Percentiles rank a stretch among this genome's conserved stretches.
Conservation (phyloP, 2,797 vertebrate genomes). For the Malacoctenus gilli region DNA sequence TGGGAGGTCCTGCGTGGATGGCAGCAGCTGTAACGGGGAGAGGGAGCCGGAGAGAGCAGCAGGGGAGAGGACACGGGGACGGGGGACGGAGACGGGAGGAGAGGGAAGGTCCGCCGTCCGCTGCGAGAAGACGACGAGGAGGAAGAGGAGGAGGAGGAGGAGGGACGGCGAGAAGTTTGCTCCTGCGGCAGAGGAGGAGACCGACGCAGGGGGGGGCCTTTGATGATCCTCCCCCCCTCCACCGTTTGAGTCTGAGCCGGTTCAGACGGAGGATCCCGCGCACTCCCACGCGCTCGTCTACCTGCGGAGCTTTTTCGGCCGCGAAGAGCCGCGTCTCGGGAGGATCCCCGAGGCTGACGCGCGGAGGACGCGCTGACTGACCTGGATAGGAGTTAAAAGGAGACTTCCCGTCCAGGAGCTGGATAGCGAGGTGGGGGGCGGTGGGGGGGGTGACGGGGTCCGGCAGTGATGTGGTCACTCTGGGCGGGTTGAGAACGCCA, state of each 20-base stretch:
- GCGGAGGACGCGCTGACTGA: conserved; percentile 71
- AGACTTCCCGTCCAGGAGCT: no score
- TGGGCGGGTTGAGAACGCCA: conserved; percentile 62
- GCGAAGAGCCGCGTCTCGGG: conserved; percentile 50
- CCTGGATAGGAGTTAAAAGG: conserved; percentile 74
- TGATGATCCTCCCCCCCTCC: conserved; percentile 24
- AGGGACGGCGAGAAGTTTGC: conserved; percentile 60
- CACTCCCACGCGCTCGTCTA: conserved; percentile 43
- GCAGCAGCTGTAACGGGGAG: conserved; percentile 63
- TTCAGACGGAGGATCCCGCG: conserved; percentile 21
- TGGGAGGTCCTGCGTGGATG: conserved; percentile 80
- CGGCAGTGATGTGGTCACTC: conserved; percentile 62
- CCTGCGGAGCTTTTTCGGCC: conserved; percentile 53
- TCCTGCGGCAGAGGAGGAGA: conserved; percentile 39
- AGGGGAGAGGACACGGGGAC: conserved; percentile 45
- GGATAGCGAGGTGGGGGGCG: no score
- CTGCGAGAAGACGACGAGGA: conserved; percentile 23
- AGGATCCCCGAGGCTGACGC: conserved; percentile 66
- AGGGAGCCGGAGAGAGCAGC: conserved; percentile 41
- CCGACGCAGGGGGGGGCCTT: conserved; percentile 30
- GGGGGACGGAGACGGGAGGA: conserved; percentile 45
- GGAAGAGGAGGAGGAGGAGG: conserved; percentile 8
- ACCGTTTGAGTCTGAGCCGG: conserved; percentile 19
- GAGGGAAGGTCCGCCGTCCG: conserved; percentile 30
- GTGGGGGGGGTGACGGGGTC: conserved; percentile 49